Base-by-base conservation (phyloP, 2,797 vertebrate species). In the Aeoliscus strigatus region DNA sequence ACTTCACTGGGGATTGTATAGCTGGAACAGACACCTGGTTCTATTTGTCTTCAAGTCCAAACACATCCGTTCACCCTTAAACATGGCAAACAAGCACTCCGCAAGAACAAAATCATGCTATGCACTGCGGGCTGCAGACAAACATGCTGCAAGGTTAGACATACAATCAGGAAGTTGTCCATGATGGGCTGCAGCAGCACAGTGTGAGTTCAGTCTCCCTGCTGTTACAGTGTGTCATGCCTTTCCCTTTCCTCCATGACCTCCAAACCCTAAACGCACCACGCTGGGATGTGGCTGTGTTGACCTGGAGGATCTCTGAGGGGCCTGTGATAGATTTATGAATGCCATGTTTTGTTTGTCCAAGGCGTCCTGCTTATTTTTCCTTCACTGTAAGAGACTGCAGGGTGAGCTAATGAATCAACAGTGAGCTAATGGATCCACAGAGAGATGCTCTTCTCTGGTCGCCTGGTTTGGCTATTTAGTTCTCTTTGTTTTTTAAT, bases 111-210 rank as follows among this genome's bases (percentile, higher is more conserved):
- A 27, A 32, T 21, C 57, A 60, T 62, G 70, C 71, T 57, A 51
- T 5, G 44, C 71, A 29, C 67, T 45, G 50, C 70, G 31, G 57
- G 66, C 26, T 24, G 34, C 73, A 52, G 14, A 37, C 53, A 47
- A 76, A 64, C 54, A 73, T 58, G 66, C 73, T 76, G 68, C 84
- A 85, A 89, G 77, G 75, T 86, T 80, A 80, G 59, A 80, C 63
- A 71, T 70, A 84, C 75, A 80, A 81, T 78, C 82, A 82, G 80
- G 73, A 85, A 79, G 79, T 77, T 71, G 53, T 70, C 63, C 55
- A 18, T 56, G 76, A 80, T 69, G 70, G 63, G 42, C 51, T 57
- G 61, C 61, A 73, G 61, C 45, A 58, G 53, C 75, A 62, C 66
- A 59, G 72, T 57, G 5, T 75, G 74, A 49, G 46, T 40, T 66